These are phyloP conservation scores for Octomys mimax DNA, from an alignment of 2,797 vertebrate genomes.

Conservation along the genomic window DNA sequence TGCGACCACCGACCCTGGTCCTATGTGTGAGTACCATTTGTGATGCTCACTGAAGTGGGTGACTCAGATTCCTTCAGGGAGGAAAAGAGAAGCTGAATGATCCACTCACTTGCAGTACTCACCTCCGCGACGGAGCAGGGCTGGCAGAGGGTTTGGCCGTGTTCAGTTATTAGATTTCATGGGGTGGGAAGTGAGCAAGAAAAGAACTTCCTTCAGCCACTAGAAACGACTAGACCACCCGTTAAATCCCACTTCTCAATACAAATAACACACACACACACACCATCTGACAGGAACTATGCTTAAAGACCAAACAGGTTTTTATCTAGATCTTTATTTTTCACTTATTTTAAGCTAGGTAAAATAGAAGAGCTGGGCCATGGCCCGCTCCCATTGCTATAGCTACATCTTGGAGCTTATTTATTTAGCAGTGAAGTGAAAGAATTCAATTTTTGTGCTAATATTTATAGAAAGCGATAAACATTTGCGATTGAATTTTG, in stretches of 20 bases:
- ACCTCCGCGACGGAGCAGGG: background rate
- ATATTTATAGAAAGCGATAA: constrained; percentile 14
- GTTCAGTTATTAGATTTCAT: background rate
- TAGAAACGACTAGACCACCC: background rate
- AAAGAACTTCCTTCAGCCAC: background rate
- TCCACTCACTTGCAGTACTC: background rate
- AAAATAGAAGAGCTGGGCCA: background rate
- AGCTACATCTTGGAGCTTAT: background rate
- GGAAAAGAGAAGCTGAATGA: background rate
- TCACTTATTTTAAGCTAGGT: background rate
- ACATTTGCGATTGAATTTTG: constrained; percentile 10
- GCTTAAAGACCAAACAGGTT: background rate
- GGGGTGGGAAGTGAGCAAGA: background rate
- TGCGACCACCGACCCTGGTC: background rate
- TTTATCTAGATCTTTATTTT: background rate
- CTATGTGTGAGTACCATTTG: background rate
- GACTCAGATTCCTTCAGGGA: background rate
- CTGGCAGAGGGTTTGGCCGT: background rate
- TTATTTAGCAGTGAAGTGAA: background rate
- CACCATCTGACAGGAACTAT: background rate
- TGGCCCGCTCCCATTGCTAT: background rate
- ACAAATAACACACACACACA: background rate
- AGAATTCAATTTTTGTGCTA: constrained; percentile 13
- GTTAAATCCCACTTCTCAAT: background rate
- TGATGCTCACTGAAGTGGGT: background rate